Conservation (phyloP, 2,888 invertebrate genomes). For the Palloptera scutellata region DNA sequence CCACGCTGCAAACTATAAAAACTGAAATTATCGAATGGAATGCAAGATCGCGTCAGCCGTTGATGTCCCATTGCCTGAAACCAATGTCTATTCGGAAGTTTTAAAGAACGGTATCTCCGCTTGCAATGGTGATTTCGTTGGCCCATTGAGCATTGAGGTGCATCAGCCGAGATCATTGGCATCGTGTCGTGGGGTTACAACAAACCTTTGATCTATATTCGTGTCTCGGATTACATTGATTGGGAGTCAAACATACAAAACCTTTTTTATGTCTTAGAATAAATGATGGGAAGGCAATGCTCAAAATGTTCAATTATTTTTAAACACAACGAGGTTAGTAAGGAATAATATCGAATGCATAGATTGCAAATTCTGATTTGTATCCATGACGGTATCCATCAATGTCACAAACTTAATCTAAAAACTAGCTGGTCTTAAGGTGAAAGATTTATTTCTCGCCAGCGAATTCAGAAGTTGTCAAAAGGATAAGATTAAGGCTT, state of each 20-base stretch:
- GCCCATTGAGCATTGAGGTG: slow-evolving; percentile 51
- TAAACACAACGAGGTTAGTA: no score
- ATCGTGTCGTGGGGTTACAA: slow-evolving; percentile 66
- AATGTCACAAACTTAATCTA: no score
- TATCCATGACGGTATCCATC: no score
- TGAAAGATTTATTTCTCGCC: no score
- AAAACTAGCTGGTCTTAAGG: no score
- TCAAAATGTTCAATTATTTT: no score
- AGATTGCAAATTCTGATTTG: no score
- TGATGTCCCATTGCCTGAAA: slow-evolving; percentile 35
- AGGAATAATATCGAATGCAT: no score
- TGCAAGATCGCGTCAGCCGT: slow-evolving; percentile 43
- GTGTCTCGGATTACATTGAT: slow-evolving; percentile 47
- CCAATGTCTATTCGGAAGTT: slow-evolving; percentile 54
- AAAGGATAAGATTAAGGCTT: no score
- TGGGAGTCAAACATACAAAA: slow-evolving; percentile 56
- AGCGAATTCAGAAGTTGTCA: no score
- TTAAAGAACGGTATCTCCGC: slow-evolving; percentile 59
- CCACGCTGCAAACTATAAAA: slow-evolving; percentile 51
- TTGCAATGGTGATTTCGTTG: slow-evolving; percentile 64
- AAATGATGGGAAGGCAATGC: slow-evolving; percentile 32
- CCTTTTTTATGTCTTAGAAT: slow-evolving; percentile 48
- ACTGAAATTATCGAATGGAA: slow-evolving; percentile 45
- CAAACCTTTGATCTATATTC: slow-evolving; percentile 65
- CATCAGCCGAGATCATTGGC: slow-evolving; percentile 54